Percentiles rank a stretch among this genome's conserved stretches.
phyloP scores from a whole-genome alignment of 2,113 vertebrate genomes.

The Oplegnathus fasciatus region DNA sequence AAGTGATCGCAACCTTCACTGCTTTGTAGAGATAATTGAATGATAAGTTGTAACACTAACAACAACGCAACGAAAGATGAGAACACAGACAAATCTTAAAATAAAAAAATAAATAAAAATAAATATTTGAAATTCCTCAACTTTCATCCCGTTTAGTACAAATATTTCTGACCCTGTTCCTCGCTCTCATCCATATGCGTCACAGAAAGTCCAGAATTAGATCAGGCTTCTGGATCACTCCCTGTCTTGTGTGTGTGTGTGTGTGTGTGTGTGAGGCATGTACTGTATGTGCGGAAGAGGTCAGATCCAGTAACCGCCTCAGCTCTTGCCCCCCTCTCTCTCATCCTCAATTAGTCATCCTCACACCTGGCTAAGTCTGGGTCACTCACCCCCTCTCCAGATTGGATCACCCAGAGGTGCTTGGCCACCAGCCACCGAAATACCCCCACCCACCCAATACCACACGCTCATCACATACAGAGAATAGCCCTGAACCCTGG shows the following conservation, averaged over 20 bases:
- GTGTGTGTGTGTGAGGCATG: slow-evolving; percentile 40
- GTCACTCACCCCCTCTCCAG: slow-evolving; percentile 46
- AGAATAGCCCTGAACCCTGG: slow-evolving; percentile 53
- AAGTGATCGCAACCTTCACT: slow-evolving; percentile 7
- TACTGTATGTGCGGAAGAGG: slow-evolving; percentile 52
- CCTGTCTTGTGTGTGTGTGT: slow-evolving; percentile 25
- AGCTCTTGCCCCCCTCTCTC: background rate
- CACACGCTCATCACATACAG: slow-evolving; percentile 50
- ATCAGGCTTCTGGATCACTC: slow-evolving; percentile 46
- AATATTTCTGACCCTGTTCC: slow-evolving; percentile 22
- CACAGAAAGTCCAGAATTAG: slow-evolving; percentile 61
- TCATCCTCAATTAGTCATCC: slow-evolving; percentile 61
- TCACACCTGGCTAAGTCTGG: slow-evolving; percentile 44
- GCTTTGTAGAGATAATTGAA: slow-evolving; percentile 4
- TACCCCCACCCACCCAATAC: slow-evolving; percentile 29
- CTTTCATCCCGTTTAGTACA: slow-evolving; percentile 5
- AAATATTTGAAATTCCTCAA: background rate
- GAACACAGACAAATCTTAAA: background rate
- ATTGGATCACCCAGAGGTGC: slow-evolving; percentile 52
- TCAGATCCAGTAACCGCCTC: slow-evolving; percentile 64
- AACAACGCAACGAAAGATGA: background rate
- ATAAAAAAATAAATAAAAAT: background rate
- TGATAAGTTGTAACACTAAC: slow-evolving; percentile 1
- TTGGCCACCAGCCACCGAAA: slow-evolving; percentile 50
- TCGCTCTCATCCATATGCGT: slow-evolving; percentile 51